These are phyloP conservation scores for Actinernus sp. DNA, from an alignment of 92 coral and sea anemone genomes.

Conservation along the genomic window DNA sequence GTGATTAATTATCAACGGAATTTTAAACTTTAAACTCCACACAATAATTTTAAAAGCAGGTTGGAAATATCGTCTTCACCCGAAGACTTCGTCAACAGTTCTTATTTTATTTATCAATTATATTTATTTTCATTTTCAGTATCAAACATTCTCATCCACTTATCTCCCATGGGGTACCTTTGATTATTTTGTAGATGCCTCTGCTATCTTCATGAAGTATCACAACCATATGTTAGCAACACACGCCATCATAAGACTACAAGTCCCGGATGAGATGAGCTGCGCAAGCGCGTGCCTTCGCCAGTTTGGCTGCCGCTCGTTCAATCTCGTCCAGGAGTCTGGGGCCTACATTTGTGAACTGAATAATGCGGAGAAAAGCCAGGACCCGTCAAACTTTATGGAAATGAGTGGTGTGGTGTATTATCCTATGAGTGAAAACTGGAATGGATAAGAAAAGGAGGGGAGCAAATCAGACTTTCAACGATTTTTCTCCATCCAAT, in stretches of 20 bases:
- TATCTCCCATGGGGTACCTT: no score
- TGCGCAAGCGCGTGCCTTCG: constrained; percentile 43
- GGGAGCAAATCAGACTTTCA: no score
- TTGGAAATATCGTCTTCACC: no score
- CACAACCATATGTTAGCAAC: constrained; percentile 5
- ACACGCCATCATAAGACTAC: constrained; percentile 11
- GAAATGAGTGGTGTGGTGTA: neutral
- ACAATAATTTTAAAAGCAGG: no score
- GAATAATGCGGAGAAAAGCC: constrained; percentile 15
- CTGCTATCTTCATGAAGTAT: constrained; percentile 17
- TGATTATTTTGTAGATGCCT: constrained; percentile 15
- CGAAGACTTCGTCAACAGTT: no score
- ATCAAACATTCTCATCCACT: no score
- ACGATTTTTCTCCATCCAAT: no score
- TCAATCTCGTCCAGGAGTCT: constrained; percentile 5
- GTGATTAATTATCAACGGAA: no score
- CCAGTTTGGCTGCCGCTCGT: constrained; percentile 28
- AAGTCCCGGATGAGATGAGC: constrained; percentile 19
- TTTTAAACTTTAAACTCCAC: no score
- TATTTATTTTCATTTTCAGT: no score
- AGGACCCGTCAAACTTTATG: neutral
- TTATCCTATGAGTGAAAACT: neutral
- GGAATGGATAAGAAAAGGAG: neutral
- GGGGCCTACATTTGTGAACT: constrained; percentile 35
- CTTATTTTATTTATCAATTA: no score